Base-by-base conservation (phyloP, 2,113 vertebrate genomes). In the Zosterops borbonicus region DNA sequence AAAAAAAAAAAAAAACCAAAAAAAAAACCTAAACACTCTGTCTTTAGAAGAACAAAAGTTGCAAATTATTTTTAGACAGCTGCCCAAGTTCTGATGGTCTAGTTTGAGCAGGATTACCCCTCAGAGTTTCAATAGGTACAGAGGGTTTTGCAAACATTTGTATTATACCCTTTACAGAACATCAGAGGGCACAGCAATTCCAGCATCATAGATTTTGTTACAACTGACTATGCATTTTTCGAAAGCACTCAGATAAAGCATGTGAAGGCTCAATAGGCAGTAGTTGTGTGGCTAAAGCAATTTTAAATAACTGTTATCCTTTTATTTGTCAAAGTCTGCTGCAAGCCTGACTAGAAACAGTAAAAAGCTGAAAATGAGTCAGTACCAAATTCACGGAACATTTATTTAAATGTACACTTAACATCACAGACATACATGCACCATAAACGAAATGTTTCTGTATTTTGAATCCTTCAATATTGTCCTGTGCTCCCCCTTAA, bases 311-410 rank as follows among this genome's bases (percentile, higher is more conserved):
- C 47, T 35, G 14, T 27, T 80, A 74, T 2, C 2, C 15, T 52
- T 91, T 90, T 39, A 71, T 94, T 88, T 80, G 49, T 87, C 67
- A 60, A 89, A 81, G 42, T 69, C 81, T 91, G 20, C n/a, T 90
- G 24, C 52, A 59, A 73, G 39, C 19, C 47, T 42, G 56, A 44
- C 35, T 46, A 70, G 5, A 60, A 91, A 39, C 12, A 83, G 27
- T 31, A 42, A 87, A 74, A 94, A 95, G n/a, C 11, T 13, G 3
- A 78, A 92, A 87, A 73, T 5, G 0, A 70, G 0, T 37, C 69
- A 90, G 46, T 39, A 65, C 13, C 50, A 86, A 82, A 83, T n/a
- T 12, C 27, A 77, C 7, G 35, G 68, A 77, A 39, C 10, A 37
- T 31, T 44, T 24, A 47, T 49, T 58, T 82, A 52, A 60, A 35